Evolutionary conservation across 2,113 vertebrate species (phyloP).

Genomic region (Glaucomys volans): DNA sequence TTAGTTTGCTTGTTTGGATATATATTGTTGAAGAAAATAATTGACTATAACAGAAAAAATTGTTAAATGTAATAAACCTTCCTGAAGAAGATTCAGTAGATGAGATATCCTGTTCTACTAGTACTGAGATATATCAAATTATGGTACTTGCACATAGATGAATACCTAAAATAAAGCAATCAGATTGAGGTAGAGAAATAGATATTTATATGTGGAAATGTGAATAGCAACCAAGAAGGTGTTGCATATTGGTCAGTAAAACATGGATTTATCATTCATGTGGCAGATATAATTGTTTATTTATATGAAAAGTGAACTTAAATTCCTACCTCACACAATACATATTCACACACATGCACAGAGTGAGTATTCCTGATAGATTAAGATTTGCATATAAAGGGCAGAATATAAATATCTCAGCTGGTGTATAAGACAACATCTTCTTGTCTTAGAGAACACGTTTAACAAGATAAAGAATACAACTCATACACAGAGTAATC

Average conservation of each 20-base stretch:
- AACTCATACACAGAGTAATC: neutral
- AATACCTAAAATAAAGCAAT: neutral
- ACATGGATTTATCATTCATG: neutral
- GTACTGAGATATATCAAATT: neutral
- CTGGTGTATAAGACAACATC: neutral
- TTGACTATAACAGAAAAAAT: neutral
- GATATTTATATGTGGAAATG: neutral
- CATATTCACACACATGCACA: neutral
- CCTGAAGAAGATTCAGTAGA: neutral
- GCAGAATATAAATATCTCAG: neutral
- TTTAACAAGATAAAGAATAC: neutral
- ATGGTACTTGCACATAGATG: neutral
- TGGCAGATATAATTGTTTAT: neutral
- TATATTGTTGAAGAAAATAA: neutral
- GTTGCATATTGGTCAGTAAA: neutral
- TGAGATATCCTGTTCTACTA: neutral
- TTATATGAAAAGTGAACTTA: neutral
- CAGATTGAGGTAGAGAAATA: neutral
- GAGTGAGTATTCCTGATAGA: neutral
- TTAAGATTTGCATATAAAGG: neutral
- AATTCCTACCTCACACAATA: neutral
- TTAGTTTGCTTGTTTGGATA: neutral
- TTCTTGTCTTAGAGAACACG: neutral
- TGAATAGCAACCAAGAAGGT: neutral
- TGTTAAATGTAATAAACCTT: neutral